Evolutionary conservation across 2,113 vertebrate genomes (phyloP).

Genomic region (Coturnix japonica): DNA sequence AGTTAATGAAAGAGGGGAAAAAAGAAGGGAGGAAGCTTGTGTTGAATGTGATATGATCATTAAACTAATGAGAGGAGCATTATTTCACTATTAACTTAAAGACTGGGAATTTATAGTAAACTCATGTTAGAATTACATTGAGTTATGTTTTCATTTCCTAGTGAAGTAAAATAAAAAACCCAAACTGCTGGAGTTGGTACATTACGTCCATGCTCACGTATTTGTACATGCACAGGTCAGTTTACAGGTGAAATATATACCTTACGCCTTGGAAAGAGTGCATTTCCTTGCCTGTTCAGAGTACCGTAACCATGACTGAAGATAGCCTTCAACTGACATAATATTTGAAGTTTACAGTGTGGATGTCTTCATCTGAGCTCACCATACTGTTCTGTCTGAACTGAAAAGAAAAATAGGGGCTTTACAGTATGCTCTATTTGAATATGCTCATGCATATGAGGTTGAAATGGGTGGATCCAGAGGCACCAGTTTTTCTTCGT

Average conservation of each 20-base stretch:
- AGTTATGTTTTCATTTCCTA: constrained; percentile 1
- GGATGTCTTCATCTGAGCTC: neutral
- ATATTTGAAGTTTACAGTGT: neutral
- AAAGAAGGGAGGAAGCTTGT: neutral
- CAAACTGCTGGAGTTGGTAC: neutral
- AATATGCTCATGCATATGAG: neutral
- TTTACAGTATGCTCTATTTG: neutral
- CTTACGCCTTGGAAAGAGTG: neutral
- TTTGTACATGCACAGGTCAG: fast-evolving
- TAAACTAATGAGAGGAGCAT: constrained; percentile 64
- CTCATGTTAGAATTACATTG: neutral
- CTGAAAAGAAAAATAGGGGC: fast-evolving
- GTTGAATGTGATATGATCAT: constrained; percentile 21
- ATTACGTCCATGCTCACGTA: neutral
- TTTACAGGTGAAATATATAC: neutral
- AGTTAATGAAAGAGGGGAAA: constrained; percentile 36
- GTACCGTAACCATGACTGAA: neutral
- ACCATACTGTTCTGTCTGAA: neutral
- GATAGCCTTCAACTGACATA: neutral
- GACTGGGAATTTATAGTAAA: constrained; percentile 55
- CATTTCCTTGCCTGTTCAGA: neutral
- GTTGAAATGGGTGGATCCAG: neutral
- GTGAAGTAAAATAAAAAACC: neutral
- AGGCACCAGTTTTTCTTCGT: neutral
- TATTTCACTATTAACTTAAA: constrained; percentile 60